Conservation (phyloP, 2,888 invertebrate species). For the Rhabditophanes sp. region DNA sequence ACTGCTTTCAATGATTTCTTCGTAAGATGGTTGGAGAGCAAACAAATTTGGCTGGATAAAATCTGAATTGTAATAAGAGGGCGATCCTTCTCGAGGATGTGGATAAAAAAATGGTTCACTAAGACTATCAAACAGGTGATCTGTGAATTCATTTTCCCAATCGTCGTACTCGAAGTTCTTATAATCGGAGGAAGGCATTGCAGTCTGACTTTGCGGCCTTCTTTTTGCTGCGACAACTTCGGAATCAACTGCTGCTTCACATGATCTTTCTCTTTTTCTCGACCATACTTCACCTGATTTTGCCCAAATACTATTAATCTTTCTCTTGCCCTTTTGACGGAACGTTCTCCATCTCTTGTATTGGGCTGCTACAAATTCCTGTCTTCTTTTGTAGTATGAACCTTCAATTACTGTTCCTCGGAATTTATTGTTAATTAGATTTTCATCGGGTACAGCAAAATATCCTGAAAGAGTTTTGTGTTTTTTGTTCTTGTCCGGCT, state of each 20-base stretch:
- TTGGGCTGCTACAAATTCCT: constrained; percentile 88
- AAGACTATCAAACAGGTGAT: constrained; percentile 47
- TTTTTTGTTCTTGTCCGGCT: constrained; percentile 16
- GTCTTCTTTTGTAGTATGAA: constrained; percentile 95
- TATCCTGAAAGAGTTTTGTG: constrained; percentile 42
- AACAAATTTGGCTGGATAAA: constrained; percentile 95
- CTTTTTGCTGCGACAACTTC: constrained; percentile 15
- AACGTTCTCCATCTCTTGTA: constrained; percentile 97
- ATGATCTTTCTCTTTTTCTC: constrained; percentile 13
- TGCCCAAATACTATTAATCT: too few species aligned
- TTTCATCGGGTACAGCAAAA: constrained; percentile 43
- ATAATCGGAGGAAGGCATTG: constrained; percentile 9
- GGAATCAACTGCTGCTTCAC: background rate
- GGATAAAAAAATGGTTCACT: constrained; percentile 78
- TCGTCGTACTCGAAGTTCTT: constrained; percentile 32
- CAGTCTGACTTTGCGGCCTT: constrained; percentile 30
- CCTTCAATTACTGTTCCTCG: constrained; percentile 88
- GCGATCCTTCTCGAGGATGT: constrained; percentile 73
- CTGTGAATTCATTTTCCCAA: constrained; percentile 46
- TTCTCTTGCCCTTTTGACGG: constrained; percentile 12
- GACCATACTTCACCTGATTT: too few species aligned
- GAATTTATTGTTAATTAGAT: background rate
- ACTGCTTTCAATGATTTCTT: constrained; percentile 45
- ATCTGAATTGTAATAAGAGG: constrained; percentile 52
- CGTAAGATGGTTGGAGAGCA: constrained; percentile 65